Evolutionary conservation across 2,113 vertebrate species (phyloP).

Genomic region (Anser cygnoides): DNA sequence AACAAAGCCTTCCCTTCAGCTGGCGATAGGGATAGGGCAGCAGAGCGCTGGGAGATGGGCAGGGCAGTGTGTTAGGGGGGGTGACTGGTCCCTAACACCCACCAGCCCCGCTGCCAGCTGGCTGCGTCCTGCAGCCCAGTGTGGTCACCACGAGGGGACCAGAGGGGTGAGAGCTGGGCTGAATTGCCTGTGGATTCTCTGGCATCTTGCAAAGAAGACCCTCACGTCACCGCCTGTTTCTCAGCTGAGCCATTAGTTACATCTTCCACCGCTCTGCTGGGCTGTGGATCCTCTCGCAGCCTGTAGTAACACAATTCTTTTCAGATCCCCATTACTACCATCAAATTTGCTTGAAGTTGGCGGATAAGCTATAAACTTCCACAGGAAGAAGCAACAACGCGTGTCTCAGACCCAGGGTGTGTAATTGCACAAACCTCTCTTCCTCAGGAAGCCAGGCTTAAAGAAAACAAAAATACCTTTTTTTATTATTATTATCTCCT

Average conservation of each 20-base stretch:
- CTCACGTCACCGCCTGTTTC: background rate
- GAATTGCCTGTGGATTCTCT: background rate
- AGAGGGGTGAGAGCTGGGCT: background rate
- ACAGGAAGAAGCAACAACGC: rapidly evolving
- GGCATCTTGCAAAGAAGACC: background rate
- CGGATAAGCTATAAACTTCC: background rate
- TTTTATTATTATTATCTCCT: background rate
- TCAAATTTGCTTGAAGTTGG: background rate
- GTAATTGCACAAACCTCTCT: background rate
- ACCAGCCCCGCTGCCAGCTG: background rate
- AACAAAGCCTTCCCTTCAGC: background rate
- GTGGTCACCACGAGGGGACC: too few relatives aligned
- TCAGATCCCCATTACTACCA: constrained; percentile 28
- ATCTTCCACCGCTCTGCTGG: background rate
- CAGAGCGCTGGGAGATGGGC: background rate
- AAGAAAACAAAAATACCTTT: background rate
- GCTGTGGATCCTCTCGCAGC: background rate
- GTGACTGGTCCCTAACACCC: background rate
- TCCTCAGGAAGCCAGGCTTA: background rate
- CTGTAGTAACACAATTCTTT: constrained; percentile 14
- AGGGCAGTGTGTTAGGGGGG: background rate
- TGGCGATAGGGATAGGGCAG: background rate
- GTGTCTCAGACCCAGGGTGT: background rate
- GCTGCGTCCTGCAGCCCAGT: too few relatives aligned
- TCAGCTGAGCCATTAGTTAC: background rate